Conservation (phyloP, 2,797 vertebrate species). For the Macropodus opercularis region DNA sequence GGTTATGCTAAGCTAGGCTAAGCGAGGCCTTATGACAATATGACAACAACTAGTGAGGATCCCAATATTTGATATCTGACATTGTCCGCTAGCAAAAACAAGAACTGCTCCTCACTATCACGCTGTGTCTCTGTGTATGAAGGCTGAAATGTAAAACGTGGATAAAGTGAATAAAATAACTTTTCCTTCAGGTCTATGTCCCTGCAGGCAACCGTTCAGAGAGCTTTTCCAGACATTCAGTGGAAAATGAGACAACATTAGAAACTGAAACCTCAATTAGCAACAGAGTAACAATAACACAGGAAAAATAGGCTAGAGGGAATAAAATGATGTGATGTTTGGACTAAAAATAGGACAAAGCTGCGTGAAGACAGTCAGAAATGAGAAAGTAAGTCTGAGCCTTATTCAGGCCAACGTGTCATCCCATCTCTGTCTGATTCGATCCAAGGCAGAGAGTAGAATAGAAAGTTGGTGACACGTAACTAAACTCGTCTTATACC, state of each 20-base stretch:
- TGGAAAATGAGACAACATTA: conserved; percentile 41
- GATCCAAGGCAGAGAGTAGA: conserved; percentile 6
- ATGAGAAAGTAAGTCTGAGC: conserved; percentile 29
- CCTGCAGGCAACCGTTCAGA: conserved; percentile 17
- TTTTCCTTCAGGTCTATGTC: conserved; percentile 13
- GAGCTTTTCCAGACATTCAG: conserved; percentile 30
- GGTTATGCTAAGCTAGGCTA: neutral
- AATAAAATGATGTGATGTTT: conserved; percentile 22
- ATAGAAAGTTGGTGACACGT: conserved; percentile 3
- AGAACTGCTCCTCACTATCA: conserved; percentile 2
- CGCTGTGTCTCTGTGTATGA: neutral
- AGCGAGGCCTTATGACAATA: neutral
- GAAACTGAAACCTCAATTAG: conserved; percentile 51
- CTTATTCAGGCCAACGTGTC: conserved; percentile 25
- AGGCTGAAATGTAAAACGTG: conserved; percentile 11
- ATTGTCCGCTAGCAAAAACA: neutral
- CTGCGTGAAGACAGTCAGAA: conserved; percentile 45
- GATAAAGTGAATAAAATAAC: conserved; percentile 14
- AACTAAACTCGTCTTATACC: too few species aligned
- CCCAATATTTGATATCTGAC: neutral
- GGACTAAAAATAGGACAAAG: conserved; percentile 57
- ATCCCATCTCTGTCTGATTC: neutral
- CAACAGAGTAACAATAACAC: conserved; percentile 30
- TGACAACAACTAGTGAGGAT: neutral
- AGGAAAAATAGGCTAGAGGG: conserved; percentile 38